Base-by-base conservation (phyloP, 2,888 invertebrate genomes). In the Sarcophaga rosellei region DNA sequence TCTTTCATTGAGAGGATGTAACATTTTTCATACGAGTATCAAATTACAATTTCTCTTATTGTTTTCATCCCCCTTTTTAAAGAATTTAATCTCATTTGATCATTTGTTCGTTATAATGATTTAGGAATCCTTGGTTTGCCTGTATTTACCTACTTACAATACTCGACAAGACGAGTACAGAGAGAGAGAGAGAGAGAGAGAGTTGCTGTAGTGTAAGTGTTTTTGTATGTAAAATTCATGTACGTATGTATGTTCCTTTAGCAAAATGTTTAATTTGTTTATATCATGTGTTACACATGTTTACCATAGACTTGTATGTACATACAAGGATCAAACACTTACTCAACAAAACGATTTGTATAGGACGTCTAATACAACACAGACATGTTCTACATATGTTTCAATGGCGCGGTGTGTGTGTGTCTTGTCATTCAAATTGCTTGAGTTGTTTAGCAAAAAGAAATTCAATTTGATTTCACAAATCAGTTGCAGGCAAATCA, bases 281-380 rank as follows among this genome's bases (percentile, higher is more conserved):
- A 74, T 74, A 62, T 86, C 65, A 75, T 86, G 73, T 66, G 62
- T 72, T 81, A 81, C 81, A 84, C 44, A 72, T 84, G 80, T 80
- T 79, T 68, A 59, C 62, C 63, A 4, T 63, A 35, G 44, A 68
- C 75, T 75, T 75, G 77, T 45, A 21, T 75, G 77, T 45, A 21
- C 17, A 17, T 53, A 17, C 20, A 73, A 62, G 61, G 23, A 68
- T 45, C 25, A 53, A 23, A 59, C 15, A 61, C 57, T 20, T 35
- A 20, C 21, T 8, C 59, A n/a, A 77, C 35, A n/a, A n/a, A n/a
- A 81, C 35, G 66, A 57, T 76, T 70, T 75, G 79, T 81, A 69
- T 45, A 61, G 47, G 47, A 20, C 21, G 20, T 70, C 53, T 77
- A 61, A 35, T 35, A 8, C 8, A 47, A 76, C 25, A 65, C 69